Evolutionary conservation across 2,888 invertebrate genomes (phyloP).

Genomic region (Xanthorhoe spadicearia): DNA sequence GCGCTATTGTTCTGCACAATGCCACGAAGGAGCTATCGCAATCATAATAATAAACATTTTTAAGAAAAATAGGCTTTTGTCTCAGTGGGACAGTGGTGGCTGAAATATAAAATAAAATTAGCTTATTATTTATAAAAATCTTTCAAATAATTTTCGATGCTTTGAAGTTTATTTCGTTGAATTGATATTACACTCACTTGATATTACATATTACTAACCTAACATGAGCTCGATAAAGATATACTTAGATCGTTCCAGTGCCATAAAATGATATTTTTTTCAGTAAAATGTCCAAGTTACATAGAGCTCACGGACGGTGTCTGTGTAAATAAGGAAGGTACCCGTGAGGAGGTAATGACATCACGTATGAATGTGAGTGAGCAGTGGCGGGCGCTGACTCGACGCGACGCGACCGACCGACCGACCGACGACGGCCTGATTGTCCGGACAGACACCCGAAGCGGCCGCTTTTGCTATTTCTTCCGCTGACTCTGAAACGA

Average conservation of each 20-base stretch:
- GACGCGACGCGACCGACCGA: background rate
- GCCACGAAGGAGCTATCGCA: background rate
- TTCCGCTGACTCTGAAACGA: background rate
- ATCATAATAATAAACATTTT: too few species aligned
- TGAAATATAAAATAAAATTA: too few species aligned
- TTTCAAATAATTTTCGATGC: background rate
- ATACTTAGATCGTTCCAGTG: conserved; percentile 3
- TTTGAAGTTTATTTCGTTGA: background rate
- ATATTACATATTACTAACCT: background rate
- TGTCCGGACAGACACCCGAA: background rate
- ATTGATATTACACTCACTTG: background rate
- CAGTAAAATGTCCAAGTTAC: background rate
- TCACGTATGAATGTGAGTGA: background rate
- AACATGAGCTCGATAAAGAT: background rate
- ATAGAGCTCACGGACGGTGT: background rate
- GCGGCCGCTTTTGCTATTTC: conserved; percentile 5
- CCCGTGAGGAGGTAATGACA: background rate
- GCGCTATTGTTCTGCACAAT: conserved; percentile 11
- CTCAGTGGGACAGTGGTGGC: too few species aligned
- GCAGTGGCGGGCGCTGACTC: background rate
- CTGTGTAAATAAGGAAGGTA: background rate
- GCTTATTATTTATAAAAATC: too few species aligned
- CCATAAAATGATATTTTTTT: background rate
- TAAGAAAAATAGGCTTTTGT: too few species aligned
- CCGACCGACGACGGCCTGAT: background rate